These are phyloP conservation scores for Crambe crambe DNA, from an alignment of 37 sponge, comb jelly and placozoan species.

Conservation along the genomic window DNA sequence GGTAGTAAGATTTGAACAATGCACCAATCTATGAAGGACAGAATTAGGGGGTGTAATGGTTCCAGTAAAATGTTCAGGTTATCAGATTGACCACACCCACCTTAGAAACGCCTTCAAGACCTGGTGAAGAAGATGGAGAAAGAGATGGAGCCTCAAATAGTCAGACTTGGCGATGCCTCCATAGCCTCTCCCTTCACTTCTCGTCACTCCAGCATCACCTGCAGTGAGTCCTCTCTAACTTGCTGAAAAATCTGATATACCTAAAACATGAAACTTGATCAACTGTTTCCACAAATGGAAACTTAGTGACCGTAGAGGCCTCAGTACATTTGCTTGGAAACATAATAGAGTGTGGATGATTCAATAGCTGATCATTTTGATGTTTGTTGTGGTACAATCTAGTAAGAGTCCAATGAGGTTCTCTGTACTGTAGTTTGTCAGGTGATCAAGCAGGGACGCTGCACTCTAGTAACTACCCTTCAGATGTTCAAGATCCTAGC, in stretches of 20 bases:
- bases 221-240: conserved; percentile 63
- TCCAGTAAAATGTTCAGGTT: not conserved
- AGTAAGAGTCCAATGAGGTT: too few relatives aligned
- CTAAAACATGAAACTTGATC: too few relatives aligned
- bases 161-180: conserved; percentile 96
- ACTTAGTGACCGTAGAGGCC: too few relatives aligned
- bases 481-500: conserved; percentile 99
- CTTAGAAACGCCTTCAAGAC: conserved; percentile 51
- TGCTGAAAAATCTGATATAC: not conserved
- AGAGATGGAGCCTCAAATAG: conserved; percentile 68
- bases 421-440: conserved; percentile 79
- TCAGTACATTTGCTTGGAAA: too few relatives aligned
- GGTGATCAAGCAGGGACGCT: conserved; percentile 92
- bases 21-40: not conserved
- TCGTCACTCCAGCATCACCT: conserved; percentile 72
- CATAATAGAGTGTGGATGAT: too few relatives aligned
- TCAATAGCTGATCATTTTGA: too few relatives aligned
- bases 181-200: conserved; percentile 98
- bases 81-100: not conserved
- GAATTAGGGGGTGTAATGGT: too few relatives aligned
- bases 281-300: too few relatives aligned
- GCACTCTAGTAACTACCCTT: conserved; percentile 96
- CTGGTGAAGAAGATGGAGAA: conserved; percentile 64
- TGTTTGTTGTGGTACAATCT: too few relatives aligned
- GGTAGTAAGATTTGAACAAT: not conserved